These are phyloP conservation scores for Myotis vivesi DNA, from an alignment of 2,797 vertebrate genomes.

Conservation along the genomic window DNA sequence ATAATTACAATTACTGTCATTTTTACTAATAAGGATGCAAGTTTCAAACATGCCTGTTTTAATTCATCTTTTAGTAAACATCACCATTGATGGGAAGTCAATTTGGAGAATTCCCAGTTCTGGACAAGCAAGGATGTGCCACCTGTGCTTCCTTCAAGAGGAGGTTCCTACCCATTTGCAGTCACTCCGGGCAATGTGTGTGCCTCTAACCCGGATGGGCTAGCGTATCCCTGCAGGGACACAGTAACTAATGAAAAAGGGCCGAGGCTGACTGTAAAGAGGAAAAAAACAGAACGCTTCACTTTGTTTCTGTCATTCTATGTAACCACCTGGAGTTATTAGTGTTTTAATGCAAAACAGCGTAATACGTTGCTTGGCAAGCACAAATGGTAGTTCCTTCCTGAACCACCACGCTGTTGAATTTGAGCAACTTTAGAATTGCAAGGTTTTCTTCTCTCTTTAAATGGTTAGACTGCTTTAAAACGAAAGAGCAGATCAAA, in stretches of 20 bases:
- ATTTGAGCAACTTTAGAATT: background rate
- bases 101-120: background rate
- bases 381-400: too few species aligned
- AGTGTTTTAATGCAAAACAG: background rate
- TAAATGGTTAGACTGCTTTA: background rate
- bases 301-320: background rate
- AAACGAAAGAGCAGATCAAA: background rate
- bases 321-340: background rate
- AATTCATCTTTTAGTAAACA: background rate
- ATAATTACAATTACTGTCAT: background rate
- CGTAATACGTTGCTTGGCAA: background rate
- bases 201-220: background rate
- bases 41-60: background rate
- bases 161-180: fast-evolving
- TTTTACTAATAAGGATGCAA: background rate
- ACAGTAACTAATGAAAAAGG: background rate
- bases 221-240: background rate
- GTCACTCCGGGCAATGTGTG: fast-evolving
- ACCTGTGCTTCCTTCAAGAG: background rate
- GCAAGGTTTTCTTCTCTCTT: background rate
- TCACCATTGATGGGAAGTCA: background rate
- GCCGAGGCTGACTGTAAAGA: background rate
- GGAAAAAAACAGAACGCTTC: background rate
- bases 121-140: background rate
- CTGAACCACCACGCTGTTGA: background rate